Percentiles rank a stretch among this genome's conserved stretches.
These are phyloP conservation scores for Spea multiplicata DNA, from an alignment of 2,113 vertebrate species.

Conservation along the genomic window DNA sequence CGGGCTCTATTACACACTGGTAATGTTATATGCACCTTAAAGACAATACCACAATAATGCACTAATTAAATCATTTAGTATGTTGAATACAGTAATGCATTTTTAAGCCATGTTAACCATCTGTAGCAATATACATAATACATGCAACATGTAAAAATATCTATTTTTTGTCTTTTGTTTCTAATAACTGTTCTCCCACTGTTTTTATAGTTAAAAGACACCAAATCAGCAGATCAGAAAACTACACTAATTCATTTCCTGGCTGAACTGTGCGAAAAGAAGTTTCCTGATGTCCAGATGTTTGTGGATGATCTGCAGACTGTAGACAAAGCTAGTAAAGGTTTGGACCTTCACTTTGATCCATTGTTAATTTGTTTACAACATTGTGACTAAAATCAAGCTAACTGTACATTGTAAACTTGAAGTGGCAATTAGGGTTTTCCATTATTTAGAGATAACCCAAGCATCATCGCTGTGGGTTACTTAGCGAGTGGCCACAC, in stretches of 20 bases:
- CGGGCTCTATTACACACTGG: no score
- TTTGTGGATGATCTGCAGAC: slow-evolving; percentile 86
- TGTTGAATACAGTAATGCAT: no score
- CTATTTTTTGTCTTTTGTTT: slow-evolving; percentile 7
- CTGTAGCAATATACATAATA: no score
- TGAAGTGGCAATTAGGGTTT: no score
- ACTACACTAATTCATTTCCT: slow-evolving; percentile 92
- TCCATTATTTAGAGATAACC: no score
- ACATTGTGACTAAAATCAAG: background rate
- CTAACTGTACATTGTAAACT: background rate
- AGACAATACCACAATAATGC: no score
- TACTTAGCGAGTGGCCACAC: no score
- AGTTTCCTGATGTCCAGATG: slow-evolving; percentile 77
- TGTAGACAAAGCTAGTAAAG: slow-evolving; percentile 92
- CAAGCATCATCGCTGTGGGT: no score
- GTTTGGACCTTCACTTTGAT: slow-evolving; percentile 59
- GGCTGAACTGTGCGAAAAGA: slow-evolving; percentile 87
- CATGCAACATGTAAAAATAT: no score
- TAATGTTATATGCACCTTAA: no score
- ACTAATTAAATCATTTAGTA: no score
- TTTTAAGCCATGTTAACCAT: no score
- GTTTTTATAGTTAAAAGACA: slow-evolving; percentile 82
- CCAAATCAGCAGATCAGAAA: slow-evolving; percentile 89
- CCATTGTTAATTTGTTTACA: background rate
- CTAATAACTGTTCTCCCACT: slow-evolving; percentile 2